Evolutionary conservation across 1,140 invertebrate genomes (phyloP).

Genomic region (Hylaeus volcanicus): DNA sequence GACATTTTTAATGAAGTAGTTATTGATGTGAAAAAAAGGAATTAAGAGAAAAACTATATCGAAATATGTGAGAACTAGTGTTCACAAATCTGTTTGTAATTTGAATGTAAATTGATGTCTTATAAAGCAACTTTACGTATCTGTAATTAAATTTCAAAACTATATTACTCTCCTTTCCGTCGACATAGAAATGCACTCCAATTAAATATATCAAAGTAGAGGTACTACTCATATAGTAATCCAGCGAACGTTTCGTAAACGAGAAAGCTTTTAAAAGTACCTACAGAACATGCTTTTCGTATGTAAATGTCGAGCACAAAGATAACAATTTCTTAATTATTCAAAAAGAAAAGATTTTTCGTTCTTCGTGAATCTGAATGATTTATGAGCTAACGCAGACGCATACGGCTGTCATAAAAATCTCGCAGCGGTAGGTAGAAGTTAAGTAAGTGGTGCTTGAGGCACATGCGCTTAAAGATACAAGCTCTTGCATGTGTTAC

Average conservation of each 20-base stretch:
- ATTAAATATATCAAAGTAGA: not conserved
- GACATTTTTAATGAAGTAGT: too few species aligned
- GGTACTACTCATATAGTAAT: not conserved
- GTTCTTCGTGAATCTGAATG: not conserved
- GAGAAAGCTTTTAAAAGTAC: not conserved
- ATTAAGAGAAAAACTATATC: too few species aligned
- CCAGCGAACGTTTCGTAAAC: not conserved
- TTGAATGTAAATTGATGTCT: too few species aligned
- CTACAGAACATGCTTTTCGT: not conserved
- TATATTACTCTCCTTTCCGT: too few species aligned
- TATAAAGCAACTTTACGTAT: too few species aligned
- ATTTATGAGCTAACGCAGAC: not conserved
- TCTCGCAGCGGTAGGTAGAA: conserved; percentile 1
- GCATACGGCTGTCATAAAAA: not conserved
- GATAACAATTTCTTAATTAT: not conserved
- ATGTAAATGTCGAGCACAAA: not conserved
- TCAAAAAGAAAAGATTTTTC: not conserved
- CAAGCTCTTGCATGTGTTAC: not conserved
- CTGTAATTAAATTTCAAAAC: too few species aligned
- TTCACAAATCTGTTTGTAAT: too few species aligned
- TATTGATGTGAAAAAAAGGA: too few species aligned
- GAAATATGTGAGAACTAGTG: too few species aligned
- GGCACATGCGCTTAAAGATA: conserved; percentile 7
- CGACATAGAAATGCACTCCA: too few species aligned
- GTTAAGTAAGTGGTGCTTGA: conserved; percentile 12